Evolutionary conservation across 2,888 invertebrate genomes (phyloP), one percentile per base, ranked within the genome.

Genomic region (Aplocera efformata): DNA sequence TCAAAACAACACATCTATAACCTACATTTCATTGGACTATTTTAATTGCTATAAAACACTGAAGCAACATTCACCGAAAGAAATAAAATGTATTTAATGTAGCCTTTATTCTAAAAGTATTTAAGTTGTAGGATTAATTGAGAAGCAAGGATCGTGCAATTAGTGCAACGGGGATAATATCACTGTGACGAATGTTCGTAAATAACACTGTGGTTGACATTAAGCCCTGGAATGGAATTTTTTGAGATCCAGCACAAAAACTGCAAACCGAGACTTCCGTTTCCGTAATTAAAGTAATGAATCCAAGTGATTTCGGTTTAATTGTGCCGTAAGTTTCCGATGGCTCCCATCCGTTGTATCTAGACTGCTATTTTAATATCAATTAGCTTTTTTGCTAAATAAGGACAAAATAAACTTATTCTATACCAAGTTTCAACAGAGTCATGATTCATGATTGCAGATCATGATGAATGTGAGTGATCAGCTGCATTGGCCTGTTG

Each of bases 221-320:
- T 74, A 67, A 69, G 58, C 58, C 64, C 56, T 54, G 66, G 67
- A 66, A 67, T 67, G 72, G 65, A 51, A 72, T 72, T 74, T 70
- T 63, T 60, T 51, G 57, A 56, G 55, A 60, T 60, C 57, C 48
- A 50, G 48, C 30, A 58, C 48, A 66, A 68, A 67, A 67, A 71
- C 64, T 67, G 63, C 66, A 66, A 65, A 58, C 58, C 60, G 61
- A 67, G 70, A 62, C 71, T 80, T 84, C 86, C 81, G 83, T 76
- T 83, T 85, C 86, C 84, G 78, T 77, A 74, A 85, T 84, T 85
- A 86, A 72, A 77, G 73, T 78, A 84, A 86, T 84, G 78, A 81
- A 74, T 71, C 66, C 38, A 61, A 74, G 66, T 70, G 81, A 81
- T 83, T 85, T 80, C 65, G 67, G 72, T 72, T 70, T 83, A 84